Evolutionary conservation across 2,113 vertebrate species (phyloP), one percentile per base, ranked within the genome.

Genomic region (Clinocottus analis): DNA sequence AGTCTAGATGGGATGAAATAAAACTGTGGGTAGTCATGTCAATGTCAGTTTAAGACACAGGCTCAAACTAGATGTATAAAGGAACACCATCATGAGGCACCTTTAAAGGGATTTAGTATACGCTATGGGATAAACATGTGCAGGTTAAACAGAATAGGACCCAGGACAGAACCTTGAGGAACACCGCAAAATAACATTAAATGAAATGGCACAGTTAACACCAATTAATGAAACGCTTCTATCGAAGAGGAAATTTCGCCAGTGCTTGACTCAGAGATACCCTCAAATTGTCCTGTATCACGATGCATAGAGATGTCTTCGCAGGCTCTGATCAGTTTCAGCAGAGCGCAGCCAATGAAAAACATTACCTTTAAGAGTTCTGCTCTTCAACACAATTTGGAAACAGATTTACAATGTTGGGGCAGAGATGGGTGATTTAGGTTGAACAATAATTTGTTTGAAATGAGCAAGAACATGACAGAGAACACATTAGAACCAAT

Each of bases 111-210:
- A 59, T 14, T 59, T 17, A 31, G 14, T 31, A 31, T 59, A 27
- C 1, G 1, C 27, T 31, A 29, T 14, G 23, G 25, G 25, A 25
- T n/a, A 29, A 29, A 29, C 13, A 27, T 16, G 55, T 29, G 2
- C 25, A 29, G 55, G 12, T 7, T 3, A 25, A 79, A 72, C 10
- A 35, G 5, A 70, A 33, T 23, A 25, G 59, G 47, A 13, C 45
- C 66, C 25, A 63, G 58, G 35, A 16, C 13, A 25, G 9, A 63
- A 62, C 45, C 47, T 53, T 70, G 58, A 16, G 45, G 75, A 33
- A 43, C 66, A 55, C 66, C 66, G 12, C 16, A 11, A 33, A 2
- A 67, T 1, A 35, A 3, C 9, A 21, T 6, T 27, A 51, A 27
- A 17, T 39, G 5, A 37, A 2, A 23, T 37, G 3, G 21, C 31